Conservation (phyloP, 2,113 vertebrate genomes). For the Blennius ocellaris region DNA sequence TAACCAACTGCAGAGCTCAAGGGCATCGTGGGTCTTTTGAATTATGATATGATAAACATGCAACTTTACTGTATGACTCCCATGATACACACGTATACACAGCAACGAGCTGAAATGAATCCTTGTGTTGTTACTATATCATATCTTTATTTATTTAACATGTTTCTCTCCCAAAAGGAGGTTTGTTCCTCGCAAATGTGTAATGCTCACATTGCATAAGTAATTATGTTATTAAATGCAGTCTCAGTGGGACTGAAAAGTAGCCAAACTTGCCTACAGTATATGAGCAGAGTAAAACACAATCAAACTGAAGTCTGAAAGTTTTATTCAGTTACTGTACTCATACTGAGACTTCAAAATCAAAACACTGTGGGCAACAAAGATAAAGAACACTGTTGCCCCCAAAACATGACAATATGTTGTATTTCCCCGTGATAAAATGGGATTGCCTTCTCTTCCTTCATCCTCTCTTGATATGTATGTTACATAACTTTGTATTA, state of each 20-base stretch:
- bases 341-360: neutral
- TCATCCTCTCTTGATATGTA: no score
- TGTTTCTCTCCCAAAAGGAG: constrained; percentile 16
- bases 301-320: neutral
- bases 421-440: no score
- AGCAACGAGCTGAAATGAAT: constrained; percentile 18
- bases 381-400: constrained; percentile 43
- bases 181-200: constrained; percentile 53
- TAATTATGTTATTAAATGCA: constrained; percentile 57
- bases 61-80: constrained; percentile 29
- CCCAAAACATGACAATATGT: constrained; percentile 9
- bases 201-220: constrained; percentile 58
- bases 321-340: neutral
- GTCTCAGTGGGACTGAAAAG: constrained; percentile 16
- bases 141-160: constrained; percentile 33
- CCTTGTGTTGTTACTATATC: constrained; percentile 17
- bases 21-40: constrained; percentile 26
- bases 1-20: constrained; percentile 12
- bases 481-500: neutral
- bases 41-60: constrained; percentile 45
- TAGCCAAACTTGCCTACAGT: constrained; percentile 22
- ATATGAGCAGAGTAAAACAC: neutral
- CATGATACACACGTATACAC: constrained; percentile 17
- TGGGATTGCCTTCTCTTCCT: no score
- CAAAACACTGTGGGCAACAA: neutral